A percentile compares a stretch with the other conserved stretches of the same genome.
phyloP scores from a whole-genome alignment of 1,140 invertebrate genomes.

The Heliconius himera region DNA sequence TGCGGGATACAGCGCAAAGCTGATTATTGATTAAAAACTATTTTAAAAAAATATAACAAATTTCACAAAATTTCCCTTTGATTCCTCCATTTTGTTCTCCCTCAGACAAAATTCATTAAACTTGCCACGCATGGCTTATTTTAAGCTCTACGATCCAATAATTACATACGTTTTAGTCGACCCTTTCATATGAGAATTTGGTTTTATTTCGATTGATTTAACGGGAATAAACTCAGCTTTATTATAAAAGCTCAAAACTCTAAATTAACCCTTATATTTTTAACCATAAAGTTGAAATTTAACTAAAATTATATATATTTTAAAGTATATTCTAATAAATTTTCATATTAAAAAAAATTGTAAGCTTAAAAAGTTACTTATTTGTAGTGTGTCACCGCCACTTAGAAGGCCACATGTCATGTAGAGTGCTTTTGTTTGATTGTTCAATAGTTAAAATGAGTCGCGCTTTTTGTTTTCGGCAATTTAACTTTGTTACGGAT shows the following conservation, averaged over 20 bases:
- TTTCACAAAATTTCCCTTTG: not conserved
- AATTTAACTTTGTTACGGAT: conserved; percentile 36
- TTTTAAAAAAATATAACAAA: not conserved
- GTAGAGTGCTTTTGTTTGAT: conserved; percentile 71
- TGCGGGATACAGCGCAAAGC: too few relatives aligned
- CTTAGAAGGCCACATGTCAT: conserved; percentile 79
- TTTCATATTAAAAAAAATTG: not conserved
- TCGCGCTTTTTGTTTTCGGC: conserved; percentile 45
- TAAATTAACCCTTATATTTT: conserved; percentile 29
- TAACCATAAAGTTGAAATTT: conserved; percentile 24
- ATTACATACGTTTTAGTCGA: conserved; percentile 79
- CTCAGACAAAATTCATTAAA: conserved; percentile 71
- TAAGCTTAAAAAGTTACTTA: conserved; percentile 73
- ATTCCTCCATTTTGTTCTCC: conserved; percentile 13
- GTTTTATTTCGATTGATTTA: conserved; percentile 71
- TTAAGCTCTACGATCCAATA: conserved; percentile 69
- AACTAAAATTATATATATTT: conserved; percentile 14
- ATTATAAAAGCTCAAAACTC: not conserved
- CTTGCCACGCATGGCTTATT: conserved; percentile 62
- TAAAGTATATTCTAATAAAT: conserved; percentile 42
- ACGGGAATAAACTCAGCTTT: conserved; percentile 45
- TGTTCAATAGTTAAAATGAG: conserved; percentile 57
- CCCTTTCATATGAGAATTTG: conserved; percentile 77
- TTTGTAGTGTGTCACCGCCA: conserved; percentile 80
- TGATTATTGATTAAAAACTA: too few relatives aligned